Evolutionary conservation across 2,797 vertebrate genomes (phyloP).

Genomic region (Enteromius mattozi): DNA sequence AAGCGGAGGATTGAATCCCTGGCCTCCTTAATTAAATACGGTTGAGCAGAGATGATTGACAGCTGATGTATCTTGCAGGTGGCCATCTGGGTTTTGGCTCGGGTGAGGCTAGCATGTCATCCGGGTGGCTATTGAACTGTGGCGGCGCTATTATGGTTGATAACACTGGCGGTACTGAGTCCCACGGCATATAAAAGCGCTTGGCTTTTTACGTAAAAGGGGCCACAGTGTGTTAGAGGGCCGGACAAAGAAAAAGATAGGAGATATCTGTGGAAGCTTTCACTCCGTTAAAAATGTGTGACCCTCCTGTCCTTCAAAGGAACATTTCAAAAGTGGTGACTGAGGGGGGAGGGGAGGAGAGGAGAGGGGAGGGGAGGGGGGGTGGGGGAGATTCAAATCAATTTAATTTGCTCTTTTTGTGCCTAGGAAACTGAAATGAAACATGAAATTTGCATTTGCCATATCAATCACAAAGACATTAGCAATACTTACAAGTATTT

Average conservation of each 20-base stretch:
- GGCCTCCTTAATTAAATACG: conserved; percentile 63
- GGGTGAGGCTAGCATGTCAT: conserved; percentile 51
- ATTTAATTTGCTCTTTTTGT: conserved; percentile 4
- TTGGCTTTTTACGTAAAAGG: conserved; percentile 48
- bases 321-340: conserved; percentile 14
- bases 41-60: conserved; percentile 59
- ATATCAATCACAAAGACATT: background rate
- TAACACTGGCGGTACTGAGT: conserved; percentile 59
- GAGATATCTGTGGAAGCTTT: conserved; percentile 53
- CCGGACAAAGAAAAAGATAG: conserved; percentile 57
- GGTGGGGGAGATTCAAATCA: background rate
- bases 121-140: conserved; percentile 64
- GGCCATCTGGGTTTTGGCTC: conserved; percentile 55
- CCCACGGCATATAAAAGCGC: conserved; percentile 46
- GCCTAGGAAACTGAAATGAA: conserved; percentile 10
- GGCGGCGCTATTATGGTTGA: conserved; percentile 63
- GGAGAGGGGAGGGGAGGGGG: too few relatives aligned
- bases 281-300: conserved; percentile 39
- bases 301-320: conserved; percentile 56
- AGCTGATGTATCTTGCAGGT: conserved; percentile 55
- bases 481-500: background rate
- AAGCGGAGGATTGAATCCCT: conserved; percentile 3
- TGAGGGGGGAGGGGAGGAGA: too few relatives aligned
- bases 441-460: conserved; percentile 1
- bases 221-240: conserved; percentile 49